Evolutionary conservation across 2,797 vertebrate genomes (phyloP), one percentile per base, ranked within the genome.

Genomic region (Catamblyrhynchus diadema): DNA sequence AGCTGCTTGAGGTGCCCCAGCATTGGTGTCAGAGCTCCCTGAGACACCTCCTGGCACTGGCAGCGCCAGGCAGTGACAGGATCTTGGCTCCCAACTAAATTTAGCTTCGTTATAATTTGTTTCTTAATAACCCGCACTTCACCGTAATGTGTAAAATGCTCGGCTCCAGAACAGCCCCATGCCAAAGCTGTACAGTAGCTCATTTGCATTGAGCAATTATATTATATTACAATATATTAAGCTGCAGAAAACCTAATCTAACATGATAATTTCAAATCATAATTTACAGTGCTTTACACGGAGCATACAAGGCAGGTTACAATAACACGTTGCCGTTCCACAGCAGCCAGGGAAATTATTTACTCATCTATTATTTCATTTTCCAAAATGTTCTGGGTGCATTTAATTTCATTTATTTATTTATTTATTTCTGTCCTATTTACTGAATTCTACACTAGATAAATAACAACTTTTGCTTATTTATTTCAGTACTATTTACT

Each of bases 171-270:
- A 41, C 94, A 97, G 96, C 94, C 97, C 96, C 86, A 81, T 86
- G 95, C 93, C 95, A 97, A 93, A 96, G 91, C 95, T 93, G 96
- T 93, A 92, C 94, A 86, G 91, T 53, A 81, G 64, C 97, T 98
- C 95, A 98, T 98, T 98, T 98, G 96, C 97, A 97, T 98, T 94
- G 97, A 97, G 95, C 97, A 98, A 98, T 98, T 98, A 98, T 97
- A 95, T 97, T 98, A 95, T 86, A 96, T 96, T 97, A 96, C 86
- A 95, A 96, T 97, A 97, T 97, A 98, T 97, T 98, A 98, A 97
- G 97, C 96, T 94, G 81, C 91, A 97, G 95, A 97, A 98, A 97
- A 96, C 91, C 88, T 97, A 97, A 97, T 98, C 94, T 97, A 97
- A 96, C 81, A 96, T 95, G 93, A 94, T 97, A 96, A 98, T 97